These are phyloP conservation scores for Turritopsis rubra DNA, from an alignment of 30 jellyfish, hydroid and myxozoan genomes.

Conservation along the genomic window DNA sequence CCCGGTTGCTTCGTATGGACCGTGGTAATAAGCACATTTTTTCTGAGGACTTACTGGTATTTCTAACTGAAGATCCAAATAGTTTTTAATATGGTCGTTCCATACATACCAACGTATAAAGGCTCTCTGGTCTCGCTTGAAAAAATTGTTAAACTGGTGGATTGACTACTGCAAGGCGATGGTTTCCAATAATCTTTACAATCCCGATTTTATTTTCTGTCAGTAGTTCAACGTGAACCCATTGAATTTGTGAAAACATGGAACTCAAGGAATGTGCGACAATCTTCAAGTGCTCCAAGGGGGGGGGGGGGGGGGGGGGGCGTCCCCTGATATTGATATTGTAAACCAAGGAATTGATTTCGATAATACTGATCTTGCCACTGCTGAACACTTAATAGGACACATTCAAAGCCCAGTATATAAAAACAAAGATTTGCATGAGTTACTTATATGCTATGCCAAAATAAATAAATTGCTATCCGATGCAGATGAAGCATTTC, in stretches of 20 bases:
- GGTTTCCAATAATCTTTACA: background rate
- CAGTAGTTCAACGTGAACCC: too few species aligned
- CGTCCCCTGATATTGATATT: background rate
- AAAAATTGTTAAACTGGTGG: background rate
- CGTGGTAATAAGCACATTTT: background rate
- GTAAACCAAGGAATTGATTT: background rate
- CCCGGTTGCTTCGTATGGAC: too few species aligned
- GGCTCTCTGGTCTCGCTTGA: too few species aligned
- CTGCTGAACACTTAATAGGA: background rate
- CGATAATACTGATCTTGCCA: background rate
- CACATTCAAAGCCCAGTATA: too few species aligned
- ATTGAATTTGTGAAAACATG: too few species aligned
- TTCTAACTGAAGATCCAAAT: background rate
- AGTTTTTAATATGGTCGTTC: slow-evolving; percentile 4
- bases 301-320: background rate
- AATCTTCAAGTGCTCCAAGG: slow-evolving; percentile 3
- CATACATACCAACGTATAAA: background rate
- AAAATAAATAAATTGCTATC: background rate
- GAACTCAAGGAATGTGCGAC: too few species aligned
- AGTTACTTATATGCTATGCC: background rate
- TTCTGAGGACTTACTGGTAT: too few species aligned
- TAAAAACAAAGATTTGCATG: too few species aligned
- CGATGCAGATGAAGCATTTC: background rate
- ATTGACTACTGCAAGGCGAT: background rate
- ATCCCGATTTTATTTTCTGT: slow-evolving; percentile 6